Evolutionary conservation across 1,140 invertebrate genomes (phyloP), one percentile per base, ranked within the genome.

Genomic region (Reticulitermes speratus): DNA sequence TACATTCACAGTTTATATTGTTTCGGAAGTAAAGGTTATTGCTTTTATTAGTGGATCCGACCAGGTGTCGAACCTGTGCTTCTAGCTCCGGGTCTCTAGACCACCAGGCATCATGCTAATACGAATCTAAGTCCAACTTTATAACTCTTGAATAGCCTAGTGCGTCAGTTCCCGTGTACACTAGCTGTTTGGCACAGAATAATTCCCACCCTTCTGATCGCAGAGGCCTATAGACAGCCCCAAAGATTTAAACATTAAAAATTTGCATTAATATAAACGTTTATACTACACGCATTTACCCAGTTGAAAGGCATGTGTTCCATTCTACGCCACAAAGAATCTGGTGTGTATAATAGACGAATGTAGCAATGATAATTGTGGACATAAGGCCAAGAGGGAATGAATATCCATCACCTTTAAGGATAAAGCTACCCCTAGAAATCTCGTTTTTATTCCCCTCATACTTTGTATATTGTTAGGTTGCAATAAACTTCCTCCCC

Each of bases 381-480:
- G 65, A 75, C 65, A 75, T 75, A 75, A 75, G 65, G 65, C 65
- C 65, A 75, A 75, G 65, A 75, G 65, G 65, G 65, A 75, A 75
- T 75, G 65, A 75, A 75, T 75, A 75, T 75, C 25, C 65, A 75
- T 75, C 65, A 75, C 65, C 65, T 75, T 75, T 75, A 75, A 75
- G 65, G 65, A 75, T 75, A 75, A 75, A 75, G 65, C 65, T 75
- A 2, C 65, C 65, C 65, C 65, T 75, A 75, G 65, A 75, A 75
- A 75, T 75, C 65, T 75, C 8, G 65, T 75, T 75, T 75, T 75
- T 75, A 30, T 30, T 30, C 65, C 65, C 65, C 65, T 75, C 65
- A 30, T 25, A 75, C 65, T 75, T 75, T 25, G 65, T 25, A 9
- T 75, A 75, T 75, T 75, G 65, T 75, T 75, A 25, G 65, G 65